phyloP scores from a whole-genome alignment of 2,797 vertebrate species.

The Amblyraja radiata region DNA sequence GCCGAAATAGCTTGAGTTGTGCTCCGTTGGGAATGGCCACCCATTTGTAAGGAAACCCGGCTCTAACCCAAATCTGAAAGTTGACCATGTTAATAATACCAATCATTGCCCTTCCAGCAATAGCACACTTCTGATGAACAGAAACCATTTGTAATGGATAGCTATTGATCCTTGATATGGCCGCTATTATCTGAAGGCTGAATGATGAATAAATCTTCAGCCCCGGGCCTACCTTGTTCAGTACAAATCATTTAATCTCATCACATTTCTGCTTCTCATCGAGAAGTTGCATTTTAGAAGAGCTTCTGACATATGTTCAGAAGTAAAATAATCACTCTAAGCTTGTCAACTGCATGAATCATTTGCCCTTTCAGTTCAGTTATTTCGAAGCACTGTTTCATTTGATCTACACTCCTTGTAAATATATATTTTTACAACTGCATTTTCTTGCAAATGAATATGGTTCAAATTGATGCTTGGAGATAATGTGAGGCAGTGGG shows the following conservation, averaged over 20 bases:
- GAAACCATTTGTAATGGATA: background rate
- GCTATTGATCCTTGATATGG: background rate
- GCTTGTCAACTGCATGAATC: background rate
- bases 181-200: background rate
- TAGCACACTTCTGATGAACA: background rate
- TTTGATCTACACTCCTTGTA: background rate
- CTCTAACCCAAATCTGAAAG: background rate
- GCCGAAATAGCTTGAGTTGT: background rate
- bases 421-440: background rate
- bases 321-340: slow-evolving; percentile 1
- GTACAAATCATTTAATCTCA: background rate
- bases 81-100: background rate
- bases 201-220: background rate
- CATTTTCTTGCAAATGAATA: background rate
- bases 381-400: background rate
- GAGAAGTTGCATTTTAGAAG: background rate
- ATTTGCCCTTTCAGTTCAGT: background rate
- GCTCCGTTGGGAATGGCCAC: background rate
- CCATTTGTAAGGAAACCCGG: background rate
- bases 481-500: background rate
- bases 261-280: background rate
- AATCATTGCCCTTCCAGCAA: background rate
- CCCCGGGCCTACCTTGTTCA: background rate
- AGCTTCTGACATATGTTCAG: background rate
- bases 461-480: background rate